These are phyloP conservation scores for Pardalotus punctatus DNA, from an alignment of 2,113 vertebrate species.

Conservation along the genomic window DNA sequence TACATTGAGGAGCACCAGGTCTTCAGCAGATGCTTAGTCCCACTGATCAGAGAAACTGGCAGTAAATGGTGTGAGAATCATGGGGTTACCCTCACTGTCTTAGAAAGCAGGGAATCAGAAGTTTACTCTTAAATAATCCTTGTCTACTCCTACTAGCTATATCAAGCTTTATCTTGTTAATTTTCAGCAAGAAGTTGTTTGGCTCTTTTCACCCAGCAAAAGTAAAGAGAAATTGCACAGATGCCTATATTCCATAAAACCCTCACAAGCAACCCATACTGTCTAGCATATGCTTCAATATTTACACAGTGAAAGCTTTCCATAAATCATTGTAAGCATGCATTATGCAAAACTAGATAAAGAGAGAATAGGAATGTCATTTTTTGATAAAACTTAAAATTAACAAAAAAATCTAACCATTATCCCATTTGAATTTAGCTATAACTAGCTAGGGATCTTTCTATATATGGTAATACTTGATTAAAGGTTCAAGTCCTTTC, in stretches of 20 bases:
- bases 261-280: not conserved
- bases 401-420: conserved; percentile 58
- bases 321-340: conserved; percentile 3
- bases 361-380: conserved; percentile 41
- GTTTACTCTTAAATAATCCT: not conserved
- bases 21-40: not conserved
- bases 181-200: not conserved
- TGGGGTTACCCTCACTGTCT: not conserved
- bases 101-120: not conserved
- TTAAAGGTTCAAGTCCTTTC: conserved; percentile 55
- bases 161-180: not conserved
- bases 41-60: not conserved
- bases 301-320: conserved; percentile 34
- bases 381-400: conserved; percentile 59
- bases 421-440: conserved; percentile 52
- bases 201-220: not conserved
- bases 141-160: not conserved
- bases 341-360: conserved; percentile 47
- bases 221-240: not conserved
- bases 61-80: not conserved
- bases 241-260: not conserved
- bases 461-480: conserved; percentile 43
- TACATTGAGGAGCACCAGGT: not conserved
- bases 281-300: conserved; percentile 11
- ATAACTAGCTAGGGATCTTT: conserved; percentile 55